Percentiles rank a stretch among this genome's conserved stretches.
phyloP scores from a whole-genome alignment of 2,113 vertebrate species.

The Gopherus flavomarginatus region DNA sequence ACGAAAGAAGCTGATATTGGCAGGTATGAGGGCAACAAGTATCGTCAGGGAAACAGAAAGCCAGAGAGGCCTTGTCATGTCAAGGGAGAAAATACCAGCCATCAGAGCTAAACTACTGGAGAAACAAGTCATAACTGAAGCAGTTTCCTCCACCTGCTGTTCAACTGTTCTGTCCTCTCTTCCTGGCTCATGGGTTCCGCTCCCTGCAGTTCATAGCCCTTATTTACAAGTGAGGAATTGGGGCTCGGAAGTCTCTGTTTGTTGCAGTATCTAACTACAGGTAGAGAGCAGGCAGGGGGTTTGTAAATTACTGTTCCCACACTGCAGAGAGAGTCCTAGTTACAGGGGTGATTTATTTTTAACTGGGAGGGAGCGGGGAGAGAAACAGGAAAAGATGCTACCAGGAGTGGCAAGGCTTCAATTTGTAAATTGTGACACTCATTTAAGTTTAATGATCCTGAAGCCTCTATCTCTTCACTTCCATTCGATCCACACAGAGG shows the following conservation, averaged over 20 bases:
- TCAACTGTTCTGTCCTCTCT: not conserved
- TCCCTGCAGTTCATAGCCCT: not conserved
- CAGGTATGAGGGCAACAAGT: not conserved
- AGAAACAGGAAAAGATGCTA: not conserved
- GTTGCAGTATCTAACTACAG: not conserved
- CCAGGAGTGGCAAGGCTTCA: not conserved
- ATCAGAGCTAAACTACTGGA: not conserved
- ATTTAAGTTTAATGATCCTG: not conserved
- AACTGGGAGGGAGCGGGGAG: not conserved
- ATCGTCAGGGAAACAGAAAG: not conserved
- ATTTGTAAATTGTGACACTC: not conserved
- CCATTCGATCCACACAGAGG: not conserved
- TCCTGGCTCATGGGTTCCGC: not conserved
- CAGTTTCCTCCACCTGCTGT: not conserved
- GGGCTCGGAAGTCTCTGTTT: not conserved
- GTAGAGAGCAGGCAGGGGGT: not conserved
- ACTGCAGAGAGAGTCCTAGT: not conserved
- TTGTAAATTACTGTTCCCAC: slow-evolving; percentile 2
- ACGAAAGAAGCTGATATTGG: not conserved
- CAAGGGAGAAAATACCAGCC: not conserved
- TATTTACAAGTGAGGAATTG: accelerated
- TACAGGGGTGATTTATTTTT: not conserved
- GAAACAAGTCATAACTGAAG: not conserved
- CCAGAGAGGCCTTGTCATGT: not conserved
- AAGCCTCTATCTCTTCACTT: not conserved